Evolutionary conservation across 2,888 invertebrate species (phyloP), one percentile per base, ranked within the genome.

Genomic region (Osedax fenrisi): DNA sequence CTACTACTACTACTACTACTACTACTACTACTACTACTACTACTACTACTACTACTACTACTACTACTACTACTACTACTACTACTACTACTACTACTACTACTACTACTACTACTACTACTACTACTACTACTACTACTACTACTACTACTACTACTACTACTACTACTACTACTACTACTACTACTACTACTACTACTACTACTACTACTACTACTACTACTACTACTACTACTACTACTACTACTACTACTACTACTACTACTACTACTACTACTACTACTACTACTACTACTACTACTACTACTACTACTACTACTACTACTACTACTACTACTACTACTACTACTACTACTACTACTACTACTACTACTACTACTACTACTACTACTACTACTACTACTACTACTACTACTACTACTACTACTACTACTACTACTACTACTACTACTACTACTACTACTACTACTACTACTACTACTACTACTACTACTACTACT

Each of bases 111-210:
- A 75, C 75, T 74, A 75, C 72, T 75, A 75, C 75, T 75, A 75
- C 75, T 75, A 75, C 72, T 75, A 75, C 75, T 75, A 75, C 75
- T 75, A 74, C 75, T 75, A 75, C 75, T 75, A 56, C 75, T 75
- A 75, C 75, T 75, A 75, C 75, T 75, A 75, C 75, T 74, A 75
- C 75, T 74, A 75, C 75, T 75, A 75, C 75, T 75, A 74, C 75
- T 75, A 75, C 75, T 75, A 74, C 75, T 75, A 75, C 75, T 75
- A 75, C 72, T 73, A 75, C 75, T 75, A 75, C 75, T 73, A 26
- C 75, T 27, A 73, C 75, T 27, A 26, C 3, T 17, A 17, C 24
- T 64, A 24, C 23, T 27, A n/a, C 69, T 62, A n/a, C 41, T 41
- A 41, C 64, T 41, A 41, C 41, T 41, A 41, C 41, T 41, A 41